These are phyloP conservation scores for Epistrophe eligans DNA, from an alignment of 2,888 invertebrate genomes.

Conservation along the genomic window DNA sequence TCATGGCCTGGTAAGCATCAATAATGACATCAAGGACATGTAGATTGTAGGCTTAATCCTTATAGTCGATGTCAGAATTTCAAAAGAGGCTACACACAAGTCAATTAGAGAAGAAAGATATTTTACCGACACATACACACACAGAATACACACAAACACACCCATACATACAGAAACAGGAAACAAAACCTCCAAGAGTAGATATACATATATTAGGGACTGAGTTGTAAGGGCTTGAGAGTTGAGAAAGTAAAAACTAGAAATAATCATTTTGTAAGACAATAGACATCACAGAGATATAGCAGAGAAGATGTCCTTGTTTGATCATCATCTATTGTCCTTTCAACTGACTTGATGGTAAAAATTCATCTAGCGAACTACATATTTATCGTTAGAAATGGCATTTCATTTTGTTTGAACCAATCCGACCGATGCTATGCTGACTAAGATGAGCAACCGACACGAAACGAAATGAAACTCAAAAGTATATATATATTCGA, in stretches of 20 bases:
- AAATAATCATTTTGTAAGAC: constrained; percentile 63
- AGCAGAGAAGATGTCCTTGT: constrained; percentile 48
- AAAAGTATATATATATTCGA: background rate
- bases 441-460: constrained; percentile 27
- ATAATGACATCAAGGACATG: constrained; percentile 43
- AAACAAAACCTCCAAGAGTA: constrained; percentile 16
- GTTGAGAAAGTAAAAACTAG: constrained; percentile 3
- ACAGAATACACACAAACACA: background rate
- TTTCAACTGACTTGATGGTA: constrained; percentile 36
- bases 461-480: background rate
- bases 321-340: constrained; percentile 49
- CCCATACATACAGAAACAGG: background rate
- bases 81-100: constrained; percentile 24
- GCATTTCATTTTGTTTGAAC: constrained; percentile 47
- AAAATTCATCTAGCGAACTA: constrained; percentile 59
- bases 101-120: constrained; percentile 27
- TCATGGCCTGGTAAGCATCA: constrained; percentile 38
- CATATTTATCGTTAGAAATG: constrained; percentile 56
- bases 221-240: background rate
- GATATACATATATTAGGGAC: background rate
- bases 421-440: background rate
- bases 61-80: constrained; percentile 25
- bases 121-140: background rate
- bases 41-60: constrained; percentile 42
- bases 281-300: constrained; percentile 25